Percentiles rank a stretch among this genome's conserved stretches.
These are phyloP conservation scores for Propithecus perrieri DNA, from an alignment of 2,797 vertebrate genomes.

Conservation along the genomic window DNA sequence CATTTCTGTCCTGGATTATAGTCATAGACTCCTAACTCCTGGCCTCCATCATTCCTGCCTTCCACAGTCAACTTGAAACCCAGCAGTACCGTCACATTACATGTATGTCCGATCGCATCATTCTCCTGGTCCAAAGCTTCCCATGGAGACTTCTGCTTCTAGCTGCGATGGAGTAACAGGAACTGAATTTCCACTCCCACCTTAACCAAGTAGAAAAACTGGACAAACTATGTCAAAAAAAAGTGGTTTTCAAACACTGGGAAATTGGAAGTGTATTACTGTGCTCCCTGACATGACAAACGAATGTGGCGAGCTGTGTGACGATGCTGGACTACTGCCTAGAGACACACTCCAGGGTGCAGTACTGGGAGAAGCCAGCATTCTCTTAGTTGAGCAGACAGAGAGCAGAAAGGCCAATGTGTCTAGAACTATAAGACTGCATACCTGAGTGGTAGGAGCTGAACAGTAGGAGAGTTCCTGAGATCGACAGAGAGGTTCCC, in stretches of 20 bases:
- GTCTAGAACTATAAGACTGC: not conserved
- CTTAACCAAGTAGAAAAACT: not conserved
- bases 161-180: not conserved
- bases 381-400: not conserved
- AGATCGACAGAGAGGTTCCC: not conserved
- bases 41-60: not conserved
- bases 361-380: not conserved
- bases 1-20: not conserved
- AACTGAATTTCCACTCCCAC: not conserved
- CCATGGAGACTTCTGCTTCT: not conserved
- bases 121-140: not conserved
- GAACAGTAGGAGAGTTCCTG: not conserved
- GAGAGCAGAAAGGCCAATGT: not conserved
- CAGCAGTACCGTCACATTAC: not conserved
- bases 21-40: not conserved
- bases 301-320: not conserved
- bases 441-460: not conserved
- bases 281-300: not conserved
- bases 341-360: not conserved
- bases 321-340: not conserved
- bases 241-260: not conserved
- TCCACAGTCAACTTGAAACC: not conserved
- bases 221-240: not conserved
- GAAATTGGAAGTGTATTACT: not conserved
- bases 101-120: not conserved